Percentiles rank a stretch among this genome's conserved stretches.
Evolutionary conservation across 2,888 invertebrate genomes (phyloP).

Genomic region (Tinea pellionella): DNA sequence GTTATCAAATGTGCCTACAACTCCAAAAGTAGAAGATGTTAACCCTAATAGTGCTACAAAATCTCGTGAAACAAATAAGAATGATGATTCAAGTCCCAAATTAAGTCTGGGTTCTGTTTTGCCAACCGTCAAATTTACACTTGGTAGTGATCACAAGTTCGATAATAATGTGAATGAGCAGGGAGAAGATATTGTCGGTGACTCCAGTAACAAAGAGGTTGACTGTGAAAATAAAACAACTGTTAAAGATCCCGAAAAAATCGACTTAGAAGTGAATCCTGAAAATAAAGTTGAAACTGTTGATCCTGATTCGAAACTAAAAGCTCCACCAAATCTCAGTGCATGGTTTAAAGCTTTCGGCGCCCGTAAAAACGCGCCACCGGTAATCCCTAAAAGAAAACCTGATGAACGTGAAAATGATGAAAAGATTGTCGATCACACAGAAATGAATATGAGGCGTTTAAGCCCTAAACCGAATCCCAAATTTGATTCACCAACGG

Average conservation of each 20-base stretch:
- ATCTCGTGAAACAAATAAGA: conserved; percentile 70
- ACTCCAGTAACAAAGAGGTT: conserved; percentile 20
- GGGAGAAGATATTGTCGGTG: conserved; percentile 18
- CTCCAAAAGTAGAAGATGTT: conserved; percentile 70
- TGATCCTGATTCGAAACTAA: conserved; percentile 49
- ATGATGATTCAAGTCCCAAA: conserved; percentile 79
- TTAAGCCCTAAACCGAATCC: conserved; percentile 39
- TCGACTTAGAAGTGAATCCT: conserved; percentile 48
- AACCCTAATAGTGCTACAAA: conserved; percentile 67
- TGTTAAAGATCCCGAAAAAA: conserved; percentile 29
- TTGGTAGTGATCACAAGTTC: conserved; percentile 77
- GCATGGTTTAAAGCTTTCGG: conserved; percentile 95
- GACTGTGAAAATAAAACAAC: conserved; percentile 26
- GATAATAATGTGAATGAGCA: conserved; percentile 31
- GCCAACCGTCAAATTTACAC: conserved; percentile 74
- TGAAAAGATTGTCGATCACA: conserved; percentile 45
- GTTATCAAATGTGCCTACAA: conserved; percentile 74
- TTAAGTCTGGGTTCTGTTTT: conserved; percentile 87
- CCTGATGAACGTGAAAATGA: conserved; percentile 61
- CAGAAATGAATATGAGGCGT: conserved; percentile 32
- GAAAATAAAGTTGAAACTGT: conserved; percentile 41
- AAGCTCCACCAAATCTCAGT: conserved; percentile 86
- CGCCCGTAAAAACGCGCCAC: conserved; percentile 76
- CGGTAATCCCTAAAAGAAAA: conserved; percentile 75
- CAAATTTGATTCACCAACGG: conserved; percentile 52